Conservation (phyloP, 1,140 invertebrate genomes). For the Drosophila pallidifrons region DNA sequence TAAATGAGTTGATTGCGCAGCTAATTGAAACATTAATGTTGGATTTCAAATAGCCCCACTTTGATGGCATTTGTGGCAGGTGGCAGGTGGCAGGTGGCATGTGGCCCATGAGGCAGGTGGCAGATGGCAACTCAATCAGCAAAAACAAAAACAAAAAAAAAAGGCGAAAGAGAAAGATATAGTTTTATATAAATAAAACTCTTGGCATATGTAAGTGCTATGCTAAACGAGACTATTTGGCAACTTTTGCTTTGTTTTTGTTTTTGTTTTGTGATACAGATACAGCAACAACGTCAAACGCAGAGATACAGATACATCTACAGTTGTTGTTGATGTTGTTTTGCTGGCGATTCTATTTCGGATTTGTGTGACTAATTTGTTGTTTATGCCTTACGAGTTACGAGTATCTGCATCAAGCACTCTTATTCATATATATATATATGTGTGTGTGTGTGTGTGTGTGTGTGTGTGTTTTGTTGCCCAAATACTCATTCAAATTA, state of each 20-base stretch:
- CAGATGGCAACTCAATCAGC: constrained; percentile 39
- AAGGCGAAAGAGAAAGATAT: background rate
- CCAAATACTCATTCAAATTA: constrained; percentile 22
- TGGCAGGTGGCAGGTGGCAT: constrained; percentile 23
- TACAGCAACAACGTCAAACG: constrained; percentile 5
- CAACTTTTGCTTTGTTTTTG: constrained; percentile 29
- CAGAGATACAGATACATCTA: background rate
- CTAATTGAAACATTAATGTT: constrained; percentile 20
- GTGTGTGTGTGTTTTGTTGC: background rate
- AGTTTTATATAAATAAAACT: constrained; percentile 7
- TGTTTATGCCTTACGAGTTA: constrained; percentile 40
- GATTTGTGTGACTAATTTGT: constrained; percentile 38
- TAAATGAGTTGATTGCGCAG: constrained; percentile 33
- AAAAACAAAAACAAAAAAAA: background rate
- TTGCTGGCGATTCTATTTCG: constrained; percentile 40
- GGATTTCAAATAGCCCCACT: constrained; percentile 16
- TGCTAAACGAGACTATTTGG: constrained; percentile 31
- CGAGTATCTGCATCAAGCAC: constrained; percentile 19
- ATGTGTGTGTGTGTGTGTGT: background rate
- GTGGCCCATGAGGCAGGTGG: constrained; percentile 27
- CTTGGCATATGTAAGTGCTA: constrained; percentile 22
- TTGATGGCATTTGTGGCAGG: constrained; percentile 8
- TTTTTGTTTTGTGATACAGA: constrained; percentile 15
- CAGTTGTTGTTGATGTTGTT: constrained; percentile 2
- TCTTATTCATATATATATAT: no score